Evolutionary conservation across 2,888 invertebrate species (phyloP), one percentile per base, ranked within the genome.

Genomic region (Griposia aprilina): DNA sequence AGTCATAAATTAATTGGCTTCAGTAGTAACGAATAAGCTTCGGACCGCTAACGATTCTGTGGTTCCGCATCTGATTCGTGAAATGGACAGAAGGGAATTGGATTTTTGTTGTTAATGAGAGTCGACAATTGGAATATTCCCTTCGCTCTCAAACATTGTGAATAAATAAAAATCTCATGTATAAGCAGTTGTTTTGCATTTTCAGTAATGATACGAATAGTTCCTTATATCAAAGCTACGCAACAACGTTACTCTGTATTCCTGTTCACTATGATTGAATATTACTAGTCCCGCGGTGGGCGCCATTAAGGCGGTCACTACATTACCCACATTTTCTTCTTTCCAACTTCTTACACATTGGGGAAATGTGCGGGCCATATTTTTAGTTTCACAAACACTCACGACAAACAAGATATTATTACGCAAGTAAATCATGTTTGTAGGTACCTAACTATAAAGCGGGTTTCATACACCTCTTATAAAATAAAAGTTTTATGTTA

Each of bases 281-380:
- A 78, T 74, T 71, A 75, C 73, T 68, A 67, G 87, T 73, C 84
- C 77, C 74, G 26, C 45, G 76, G 65, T 82, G 80, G 82, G 88
- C 78, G 87, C 80, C 80, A 88, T 79, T 84, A 84, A 36, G 82
- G 55, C 74, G 76, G 74, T 80, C 76, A 74, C 73, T 59, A 74
- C 52, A 72, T 52, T 67, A 67, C 66, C 63, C 70, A 26, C 73
- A 86, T 81, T 86, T 86, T 83, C 84, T 80, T 84, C 80, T 85
- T 75, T 80, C 80, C 74, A 36, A 74, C 45, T 65, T 75, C 75
- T 68, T 81, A 87, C 69, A 80, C 72, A 62, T 65, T 67, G 50
- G 81, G 77, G 63, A 84, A 85, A 84, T 84, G 72, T 80, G 30
- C 10, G 59, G 11, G 66, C 50, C 55, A 74, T 83, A 86, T 85